Conservation (phyloP, 2,113 vertebrate genomes). For the Pionites leucogaster region DNA sequence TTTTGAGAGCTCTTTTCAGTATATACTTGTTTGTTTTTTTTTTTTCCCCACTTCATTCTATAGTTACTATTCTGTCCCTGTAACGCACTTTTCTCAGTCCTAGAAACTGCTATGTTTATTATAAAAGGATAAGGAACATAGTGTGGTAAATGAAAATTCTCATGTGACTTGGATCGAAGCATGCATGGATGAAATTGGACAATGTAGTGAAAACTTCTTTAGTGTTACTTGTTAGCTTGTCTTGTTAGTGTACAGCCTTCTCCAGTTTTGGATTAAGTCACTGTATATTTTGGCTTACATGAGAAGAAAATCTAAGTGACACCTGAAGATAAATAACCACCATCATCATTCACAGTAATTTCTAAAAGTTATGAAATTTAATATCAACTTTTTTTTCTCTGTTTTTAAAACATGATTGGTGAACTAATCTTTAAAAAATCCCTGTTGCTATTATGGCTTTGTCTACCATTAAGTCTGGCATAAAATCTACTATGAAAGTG, state of each 20-base stretch:
- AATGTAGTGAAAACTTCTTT: not conserved
- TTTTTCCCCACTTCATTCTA: accelerated
- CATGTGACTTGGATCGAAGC: not conserved
- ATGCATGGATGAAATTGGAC: not conserved
- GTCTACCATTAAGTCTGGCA: not conserved
- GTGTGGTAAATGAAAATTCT: not conserved
- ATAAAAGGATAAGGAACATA: not conserved
- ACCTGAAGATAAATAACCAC: not conserved
- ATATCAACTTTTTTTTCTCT: not conserved
- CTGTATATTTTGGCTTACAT: not conserved
- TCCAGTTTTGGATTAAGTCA: not conserved
- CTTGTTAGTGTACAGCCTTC: not conserved
- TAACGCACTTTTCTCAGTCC: not conserved
- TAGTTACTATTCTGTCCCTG: not conserved
- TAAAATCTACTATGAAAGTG: not conserved
- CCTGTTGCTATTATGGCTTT: accelerated
- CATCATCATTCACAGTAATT: not conserved
- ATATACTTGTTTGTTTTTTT: not conserved
- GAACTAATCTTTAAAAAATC: not conserved
- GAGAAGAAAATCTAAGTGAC: not conserved
- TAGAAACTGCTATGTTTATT: not conserved
- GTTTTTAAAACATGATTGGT: not conserved
- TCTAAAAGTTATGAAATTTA: not conserved
- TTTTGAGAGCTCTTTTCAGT: accelerated
- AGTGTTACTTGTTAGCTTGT: not conserved